Conservation (phyloP, 2,113 vertebrate genomes). For the Channa maculata region DNA sequence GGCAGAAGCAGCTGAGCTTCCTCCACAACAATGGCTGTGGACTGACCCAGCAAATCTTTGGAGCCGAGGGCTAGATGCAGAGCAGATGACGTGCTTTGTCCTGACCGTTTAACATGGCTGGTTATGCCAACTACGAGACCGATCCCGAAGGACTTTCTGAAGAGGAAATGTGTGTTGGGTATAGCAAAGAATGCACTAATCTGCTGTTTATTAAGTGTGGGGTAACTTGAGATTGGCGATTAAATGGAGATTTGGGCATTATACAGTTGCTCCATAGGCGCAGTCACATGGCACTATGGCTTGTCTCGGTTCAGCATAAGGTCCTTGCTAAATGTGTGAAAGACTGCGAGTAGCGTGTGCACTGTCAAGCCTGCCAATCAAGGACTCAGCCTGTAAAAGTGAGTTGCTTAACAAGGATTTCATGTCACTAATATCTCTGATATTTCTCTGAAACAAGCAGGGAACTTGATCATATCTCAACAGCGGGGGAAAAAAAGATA, state of each 20-base stretch:
- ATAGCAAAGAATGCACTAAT: constrained; percentile 92
- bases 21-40: constrained; percentile 55
- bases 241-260: constrained; percentile 93
- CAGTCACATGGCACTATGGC: constrained; percentile 77
- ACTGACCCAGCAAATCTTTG: constrained; percentile 57
- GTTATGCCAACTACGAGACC: constrained; percentile 85
- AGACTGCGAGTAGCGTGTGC: constrained; percentile 76
- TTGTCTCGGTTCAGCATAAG: constrained; percentile 81
- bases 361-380: constrained; percentile 73
- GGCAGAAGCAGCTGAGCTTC: constrained; percentile 42
- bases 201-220: constrained; percentile 96
- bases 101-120: constrained; percentile 86
- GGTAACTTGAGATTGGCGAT: constrained; percentile 94
- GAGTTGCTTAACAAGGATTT: constrained; percentile 73
- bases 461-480: constrained; percentile 62
- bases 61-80: constrained; percentile 69
- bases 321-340: constrained; percentile 82
- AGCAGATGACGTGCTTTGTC: constrained; percentile 86
- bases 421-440: constrained; percentile 51
- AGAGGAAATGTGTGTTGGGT: constrained; percentile 89
- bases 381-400: constrained; percentile 65
- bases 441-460: constrained; percentile 55
- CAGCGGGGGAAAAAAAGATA: constrained; percentile 29
- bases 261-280: constrained; percentile 78
- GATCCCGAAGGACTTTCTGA: constrained; percentile 85